Evolutionary conservation across 2,888 invertebrate species (phyloP).

Genomic region (Autographa gamma): DNA sequence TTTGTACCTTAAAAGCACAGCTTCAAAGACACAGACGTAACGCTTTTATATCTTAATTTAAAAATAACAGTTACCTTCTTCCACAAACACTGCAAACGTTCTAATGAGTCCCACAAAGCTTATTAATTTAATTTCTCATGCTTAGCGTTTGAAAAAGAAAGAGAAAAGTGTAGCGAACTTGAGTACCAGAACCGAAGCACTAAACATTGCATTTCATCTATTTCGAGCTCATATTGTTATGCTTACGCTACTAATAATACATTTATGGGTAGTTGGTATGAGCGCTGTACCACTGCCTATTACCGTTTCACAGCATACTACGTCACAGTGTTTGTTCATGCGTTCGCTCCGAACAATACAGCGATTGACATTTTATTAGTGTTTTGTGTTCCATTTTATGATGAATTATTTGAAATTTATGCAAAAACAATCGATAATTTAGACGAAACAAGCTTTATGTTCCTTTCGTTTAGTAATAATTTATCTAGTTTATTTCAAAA

Average conservation of each 20-base stretch:
- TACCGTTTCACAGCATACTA: slow-evolving; percentile 48
- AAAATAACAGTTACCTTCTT: slow-evolving; percentile 48
- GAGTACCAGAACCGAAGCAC: slow-evolving; percentile 57
- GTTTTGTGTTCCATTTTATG: slow-evolving; percentile 57
- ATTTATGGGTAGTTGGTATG: slow-evolving; percentile 64
- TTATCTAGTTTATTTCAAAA: background rate
- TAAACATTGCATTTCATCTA: slow-evolving; percentile 74
- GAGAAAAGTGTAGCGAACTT: slow-evolving; percentile 50
- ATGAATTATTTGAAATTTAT: slow-evolving; percentile 44
- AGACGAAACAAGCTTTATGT: slow-evolving; percentile 21
- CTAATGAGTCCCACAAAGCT: slow-evolving; percentile 65
- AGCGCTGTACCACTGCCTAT: slow-evolving; percentile 45
- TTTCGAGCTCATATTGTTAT: slow-evolving; percentile 71
- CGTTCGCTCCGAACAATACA: slow-evolving; percentile 74
- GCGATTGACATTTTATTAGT: slow-evolving; percentile 73
- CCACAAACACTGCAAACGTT: slow-evolving; percentile 50
- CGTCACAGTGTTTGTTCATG: slow-evolving; percentile 53
- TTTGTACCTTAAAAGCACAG: slow-evolving; percentile 44
- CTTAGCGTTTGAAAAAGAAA: slow-evolving; percentile 52
- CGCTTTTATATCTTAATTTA: slow-evolving; percentile 68
- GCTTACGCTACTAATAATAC: slow-evolving; percentile 81
- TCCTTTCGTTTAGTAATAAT: slow-evolving; percentile 6
- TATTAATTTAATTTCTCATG: slow-evolving; percentile 68
- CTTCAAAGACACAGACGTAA: slow-evolving; percentile 74
- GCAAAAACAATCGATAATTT: slow-evolving; percentile 37